These are phyloP conservation scores for Melanargia galathea DNA, from an alignment of 2,888 invertebrate species.

Conservation along the genomic window DNA sequence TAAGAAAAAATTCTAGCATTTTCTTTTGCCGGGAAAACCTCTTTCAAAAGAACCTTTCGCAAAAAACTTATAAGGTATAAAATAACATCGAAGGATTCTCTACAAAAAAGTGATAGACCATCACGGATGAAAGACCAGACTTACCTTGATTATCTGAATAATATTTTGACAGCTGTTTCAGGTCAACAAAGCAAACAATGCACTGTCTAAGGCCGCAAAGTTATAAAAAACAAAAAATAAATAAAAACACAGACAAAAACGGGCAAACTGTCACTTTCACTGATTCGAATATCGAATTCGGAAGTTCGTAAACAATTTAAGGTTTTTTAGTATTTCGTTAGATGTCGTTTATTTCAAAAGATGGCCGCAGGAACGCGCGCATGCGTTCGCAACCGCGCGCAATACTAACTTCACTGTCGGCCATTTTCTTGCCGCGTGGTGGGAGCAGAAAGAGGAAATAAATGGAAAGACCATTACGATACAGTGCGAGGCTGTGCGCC, in stretches of 20 bases:
- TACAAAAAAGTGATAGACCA: constrained; percentile 1
- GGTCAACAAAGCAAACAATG: constrained; percentile 65
- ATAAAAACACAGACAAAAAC: constrained; percentile 42
- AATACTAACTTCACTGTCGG: constrained; percentile 63
- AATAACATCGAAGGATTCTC: neutral
- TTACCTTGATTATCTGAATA: constrained; percentile 67
- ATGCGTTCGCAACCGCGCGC: constrained; percentile 64
- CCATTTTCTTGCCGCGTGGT: constrained; percentile 70
- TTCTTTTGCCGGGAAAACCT: neutral
- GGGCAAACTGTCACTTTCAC: constrained; percentile 50
- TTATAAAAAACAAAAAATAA: constrained; percentile 27
- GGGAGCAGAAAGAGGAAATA: constrained; percentile 72
- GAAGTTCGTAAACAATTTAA: constrained; percentile 41
- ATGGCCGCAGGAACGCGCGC: constrained; percentile 48
- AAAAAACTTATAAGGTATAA: neutral
- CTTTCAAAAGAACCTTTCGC: neutral
- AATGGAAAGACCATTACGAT: constrained; percentile 56
- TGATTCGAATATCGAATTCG: constrained; percentile 47
- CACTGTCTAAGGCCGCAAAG: constrained; percentile 45
- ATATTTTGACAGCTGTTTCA: constrained; percentile 72
- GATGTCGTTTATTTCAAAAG: constrained; percentile 19
- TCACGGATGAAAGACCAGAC: constrained; percentile 35
- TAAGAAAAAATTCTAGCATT: neutral
- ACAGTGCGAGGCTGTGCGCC: constrained; percentile 47
- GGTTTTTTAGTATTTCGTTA: constrained; percentile 40